Conservation (phyloP, 2,888 invertebrate genomes). For the Chymomyza fuscimana region DNA sequence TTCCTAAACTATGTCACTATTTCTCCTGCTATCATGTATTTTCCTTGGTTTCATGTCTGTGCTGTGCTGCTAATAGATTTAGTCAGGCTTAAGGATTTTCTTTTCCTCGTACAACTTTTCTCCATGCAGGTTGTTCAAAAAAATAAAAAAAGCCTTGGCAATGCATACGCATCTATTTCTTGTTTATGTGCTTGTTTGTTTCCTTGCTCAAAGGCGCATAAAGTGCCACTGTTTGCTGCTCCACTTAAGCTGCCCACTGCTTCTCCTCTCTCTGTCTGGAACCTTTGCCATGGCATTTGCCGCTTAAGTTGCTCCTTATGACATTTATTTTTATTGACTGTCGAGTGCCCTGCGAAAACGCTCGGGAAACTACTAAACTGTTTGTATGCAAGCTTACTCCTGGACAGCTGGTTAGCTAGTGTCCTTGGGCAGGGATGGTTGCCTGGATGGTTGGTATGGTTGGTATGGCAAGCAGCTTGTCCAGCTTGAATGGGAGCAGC, state of each 20-base stretch:
- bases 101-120: not conserved
- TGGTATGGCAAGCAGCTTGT: not conserved
- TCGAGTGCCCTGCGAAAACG: constrained; percentile 30
- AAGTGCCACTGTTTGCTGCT: not conserved
- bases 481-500: not conserved
- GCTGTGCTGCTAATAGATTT: not conserved
- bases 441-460: not conserved
- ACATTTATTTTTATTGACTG: constrained; percentile 73
- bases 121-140: not conserved
- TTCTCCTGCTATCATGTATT: too few species aligned
- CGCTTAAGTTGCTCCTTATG: constrained; percentile 65
- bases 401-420: not conserved
- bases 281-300: not conserved
- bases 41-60: too few species aligned
- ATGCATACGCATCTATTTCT: constrained; percentile 1
- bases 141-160: not conserved
- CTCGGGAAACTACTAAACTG: constrained; percentile 46
- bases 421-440: too few species aligned
- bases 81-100: not conserved
- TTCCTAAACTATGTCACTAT: too few species aligned
- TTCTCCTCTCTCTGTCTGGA: not conserved
- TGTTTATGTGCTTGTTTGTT: not conserved
- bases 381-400: constrained; percentile 32
- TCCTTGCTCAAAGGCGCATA: not conserved
- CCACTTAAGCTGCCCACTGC: constrained; percentile 25